A percentile compares a stretch with the other conserved stretches of the same genome.
These are phyloP conservation scores for Cyclopterus lumpus DNA, from an alignment of 2,797 vertebrate genomes.

Conservation along the genomic window DNA sequence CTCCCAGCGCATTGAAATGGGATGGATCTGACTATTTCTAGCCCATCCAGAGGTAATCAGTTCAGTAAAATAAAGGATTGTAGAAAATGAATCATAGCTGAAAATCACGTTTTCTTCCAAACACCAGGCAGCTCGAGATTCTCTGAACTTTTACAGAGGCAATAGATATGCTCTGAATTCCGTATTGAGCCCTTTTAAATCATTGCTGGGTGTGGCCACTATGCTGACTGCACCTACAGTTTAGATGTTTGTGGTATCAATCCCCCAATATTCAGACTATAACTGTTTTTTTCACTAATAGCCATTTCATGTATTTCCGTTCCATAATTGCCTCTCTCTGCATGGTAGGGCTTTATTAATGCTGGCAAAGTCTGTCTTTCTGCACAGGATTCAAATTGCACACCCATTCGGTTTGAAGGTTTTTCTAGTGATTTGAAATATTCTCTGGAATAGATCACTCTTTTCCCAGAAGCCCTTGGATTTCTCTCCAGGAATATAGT, in stretches of 20 bases:
- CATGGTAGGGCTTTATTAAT: background rate
- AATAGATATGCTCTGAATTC: background rate
- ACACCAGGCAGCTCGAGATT: too few relatives aligned
- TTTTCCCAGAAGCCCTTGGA: background rate
- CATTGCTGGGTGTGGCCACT: slow-evolving; percentile 25
- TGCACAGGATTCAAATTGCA: background rate
- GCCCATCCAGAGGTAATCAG: background rate
- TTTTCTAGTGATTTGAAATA: slow-evolving; percentile 1
- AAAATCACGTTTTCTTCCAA: too few relatives aligned
- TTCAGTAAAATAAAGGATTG: background rate
- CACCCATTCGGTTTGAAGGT: background rate
- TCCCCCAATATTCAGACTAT: background rate
- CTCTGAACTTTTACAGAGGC: too few relatives aligned
- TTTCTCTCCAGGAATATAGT: background rate
- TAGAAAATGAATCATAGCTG: background rate
- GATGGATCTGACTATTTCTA: background rate
- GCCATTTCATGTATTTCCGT: background rate
- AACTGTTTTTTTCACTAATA: background rate
- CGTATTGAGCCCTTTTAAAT: background rate
- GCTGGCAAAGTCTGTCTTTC: background rate
- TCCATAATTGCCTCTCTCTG: background rate
- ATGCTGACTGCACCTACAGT: slow-evolving; percentile 10
- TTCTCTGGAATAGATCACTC: background rate
- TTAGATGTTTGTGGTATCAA: background rate
- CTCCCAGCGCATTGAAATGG: background rate